Evolutionary conservation across 2,113 vertebrate genomes (phyloP), one percentile per base, ranked within the genome.

Genomic region (Hippocampus barbouri): DNA sequence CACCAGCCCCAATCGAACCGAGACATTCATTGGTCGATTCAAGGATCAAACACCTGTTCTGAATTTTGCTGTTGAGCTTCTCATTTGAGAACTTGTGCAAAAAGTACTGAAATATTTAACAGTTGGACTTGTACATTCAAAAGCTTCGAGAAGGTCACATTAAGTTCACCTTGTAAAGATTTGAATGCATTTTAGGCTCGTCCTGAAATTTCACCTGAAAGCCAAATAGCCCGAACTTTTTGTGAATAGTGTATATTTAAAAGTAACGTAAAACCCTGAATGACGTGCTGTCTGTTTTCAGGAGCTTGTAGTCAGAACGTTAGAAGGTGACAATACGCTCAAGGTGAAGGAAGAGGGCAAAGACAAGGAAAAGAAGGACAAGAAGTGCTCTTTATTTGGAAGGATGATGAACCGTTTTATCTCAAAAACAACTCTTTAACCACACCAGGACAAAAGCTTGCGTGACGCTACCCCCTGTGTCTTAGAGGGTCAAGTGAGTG

Each of bases 361-460:
- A 27, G 14, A 25, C 8, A 63, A 40, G 20, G 20, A 62, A 18
- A 38, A 41, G 38, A 43, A 64, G 16, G 20, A 23, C 21, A 64
- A 14, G 40, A 64, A n/a, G 20, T 14, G 40, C 10, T 61, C 59
- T 15, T 64, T 64, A 21, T 43, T 43, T 41, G 62, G 62, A 64
- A 64, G 38, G 21, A 41, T 43, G 38, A 64, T 64, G 11, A 64
- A 64, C 38, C 21, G 62, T 64, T 64, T 64, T 43, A 64, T 64
- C 38, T n/a, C 38, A 12, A 43, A 43, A 64, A 43, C 62, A n/a
- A 43, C 18, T 14, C 34, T 40, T 40, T 63, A 40, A 41, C 54
- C 7, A 25, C 23, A 25, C 11, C 6, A 25, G 57, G 11, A 60
- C 27, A 16, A 60, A 60, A 12, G 54, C 4, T 23, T 57, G 25